Evolutionary conservation across 1,140 invertebrate species (phyloP).

Genomic region (Panagrolaimus sp.): DNA sequence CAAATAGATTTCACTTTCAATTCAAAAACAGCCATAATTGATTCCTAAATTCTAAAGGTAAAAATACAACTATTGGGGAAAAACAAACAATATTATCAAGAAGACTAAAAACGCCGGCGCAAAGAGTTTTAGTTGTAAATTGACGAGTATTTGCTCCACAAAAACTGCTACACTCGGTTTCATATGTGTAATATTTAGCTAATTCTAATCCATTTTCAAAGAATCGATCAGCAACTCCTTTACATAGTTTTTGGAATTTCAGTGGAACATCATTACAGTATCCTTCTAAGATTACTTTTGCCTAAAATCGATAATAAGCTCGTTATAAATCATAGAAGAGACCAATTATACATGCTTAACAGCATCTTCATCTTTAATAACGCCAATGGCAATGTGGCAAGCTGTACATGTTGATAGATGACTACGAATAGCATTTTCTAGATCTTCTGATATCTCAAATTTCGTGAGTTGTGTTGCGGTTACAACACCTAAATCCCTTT

Average conservation of each 20-base stretch:
- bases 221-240: slow-evolving; percentile 1
- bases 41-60: neutral
- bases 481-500: no score
- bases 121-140: neutral
- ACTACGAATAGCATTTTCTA: neutral
- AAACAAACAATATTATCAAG: neutral
- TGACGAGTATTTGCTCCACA: neutral
- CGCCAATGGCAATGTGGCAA: neutral
- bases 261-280: neutral
- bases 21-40: neutral
- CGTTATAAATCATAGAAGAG: neutral
- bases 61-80: neutral
- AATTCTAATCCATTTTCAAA: neutral
- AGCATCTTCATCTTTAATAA: neutral
- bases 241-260: neutral
- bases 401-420: neutral
- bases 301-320: neutral
- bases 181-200: neutral
- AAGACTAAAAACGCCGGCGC: neutral
- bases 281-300: neutral
- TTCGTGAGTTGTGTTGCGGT: no score
- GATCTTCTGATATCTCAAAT: no score
- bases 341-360: neutral
- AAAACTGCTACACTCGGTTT: neutral
- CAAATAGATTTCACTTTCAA: neutral